phyloP scores from a whole-genome alignment of 2,888 invertebrate species.

The Dione vanillae region DNA sequence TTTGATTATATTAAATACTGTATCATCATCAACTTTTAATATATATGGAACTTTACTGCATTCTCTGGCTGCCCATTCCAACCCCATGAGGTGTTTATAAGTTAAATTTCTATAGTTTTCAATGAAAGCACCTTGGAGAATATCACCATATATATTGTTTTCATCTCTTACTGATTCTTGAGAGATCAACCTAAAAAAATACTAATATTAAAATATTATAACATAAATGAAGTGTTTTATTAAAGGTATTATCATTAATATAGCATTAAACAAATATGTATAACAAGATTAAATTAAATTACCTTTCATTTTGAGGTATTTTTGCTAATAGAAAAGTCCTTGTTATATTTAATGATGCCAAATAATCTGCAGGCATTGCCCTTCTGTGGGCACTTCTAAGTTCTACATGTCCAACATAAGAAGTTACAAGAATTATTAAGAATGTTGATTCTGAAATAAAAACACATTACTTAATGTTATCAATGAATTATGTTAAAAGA shows the following conservation, averaged over 20 bases:
- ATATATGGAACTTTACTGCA: constrained; percentile 86
- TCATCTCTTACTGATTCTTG: constrained; percentile 86
- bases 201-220: too few species aligned
- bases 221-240: too few species aligned
- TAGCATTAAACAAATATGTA: too few species aligned
- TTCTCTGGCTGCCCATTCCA: constrained; percentile 88
- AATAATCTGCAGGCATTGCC: constrained; percentile 84
- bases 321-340: constrained; percentile 89
- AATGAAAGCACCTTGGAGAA: constrained; percentile 90
- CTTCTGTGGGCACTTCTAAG: constrained; percentile 88
- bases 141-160: constrained; percentile 86
- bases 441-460: constrained; percentile 56
- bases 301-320: constrained; percentile 80
- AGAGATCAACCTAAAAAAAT: constrained; percentile 65
- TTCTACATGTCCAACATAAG: constrained; percentile 89
- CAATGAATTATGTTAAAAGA: not conserved
- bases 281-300: constrained; percentile 37
- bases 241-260: too few species aligned
- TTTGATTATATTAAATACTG: constrained; percentile 87
- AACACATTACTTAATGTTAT: not conserved
- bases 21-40: constrained; percentile 93
- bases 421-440: constrained; percentile 87
- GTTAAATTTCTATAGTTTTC: constrained; percentile 93
- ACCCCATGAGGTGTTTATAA: constrained; percentile 92
- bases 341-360: constrained; percentile 83